phyloP scores from a whole-genome alignment of 2,113 vertebrate genomes.

The Ciconia maguari region DNA sequence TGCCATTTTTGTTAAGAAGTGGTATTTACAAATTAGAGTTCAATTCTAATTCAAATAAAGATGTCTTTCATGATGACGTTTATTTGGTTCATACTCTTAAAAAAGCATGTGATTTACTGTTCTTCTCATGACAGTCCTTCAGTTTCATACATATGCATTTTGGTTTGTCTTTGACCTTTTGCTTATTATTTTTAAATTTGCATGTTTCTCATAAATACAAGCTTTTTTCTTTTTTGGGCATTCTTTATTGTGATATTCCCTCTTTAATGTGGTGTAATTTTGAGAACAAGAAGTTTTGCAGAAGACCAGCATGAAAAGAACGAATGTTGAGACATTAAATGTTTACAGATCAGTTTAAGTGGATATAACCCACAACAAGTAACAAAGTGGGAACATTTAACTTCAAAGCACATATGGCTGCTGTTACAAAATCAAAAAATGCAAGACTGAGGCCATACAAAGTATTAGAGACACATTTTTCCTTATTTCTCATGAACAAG shows the following conservation, averaged over 20 bases:
- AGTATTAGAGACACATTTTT: conserved; percentile 66
- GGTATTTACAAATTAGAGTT: conserved; percentile 53
- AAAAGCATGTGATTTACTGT: conserved; percentile 51
- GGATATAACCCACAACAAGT: conserved; percentile 75
- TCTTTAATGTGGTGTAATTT: conserved; percentile 68
- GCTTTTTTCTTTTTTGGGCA: conserved; percentile 14
- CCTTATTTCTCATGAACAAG: conserved; percentile 4
- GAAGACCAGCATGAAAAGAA: conserved; percentile 65
- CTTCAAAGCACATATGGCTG: conserved; percentile 85
- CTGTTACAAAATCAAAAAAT: conserved; percentile 78
- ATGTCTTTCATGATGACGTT: conserved; percentile 59
- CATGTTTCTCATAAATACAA: conserved; percentile 59
- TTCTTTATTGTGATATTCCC: conserved; percentile 68
- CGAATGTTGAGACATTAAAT: conserved; percentile 68
- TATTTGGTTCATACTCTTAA: conserved; percentile 50
- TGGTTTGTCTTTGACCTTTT: conserved; percentile 66
- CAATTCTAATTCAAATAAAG: conserved; percentile 61
- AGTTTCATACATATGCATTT: conserved; percentile 54
- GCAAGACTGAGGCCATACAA: conserved; percentile 67
- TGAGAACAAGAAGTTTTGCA: conserved; percentile 68
- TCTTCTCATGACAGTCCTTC: conserved; percentile 23
- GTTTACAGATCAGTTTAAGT: conserved; percentile 76
- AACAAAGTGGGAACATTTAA: conserved; percentile 80
- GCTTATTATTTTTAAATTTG: conserved; percentile 59
- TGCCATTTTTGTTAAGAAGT: conserved; percentile 44